phyloP scores from a whole-genome alignment of 2,888 invertebrate species.

The Agrilus cyanescens region DNA sequence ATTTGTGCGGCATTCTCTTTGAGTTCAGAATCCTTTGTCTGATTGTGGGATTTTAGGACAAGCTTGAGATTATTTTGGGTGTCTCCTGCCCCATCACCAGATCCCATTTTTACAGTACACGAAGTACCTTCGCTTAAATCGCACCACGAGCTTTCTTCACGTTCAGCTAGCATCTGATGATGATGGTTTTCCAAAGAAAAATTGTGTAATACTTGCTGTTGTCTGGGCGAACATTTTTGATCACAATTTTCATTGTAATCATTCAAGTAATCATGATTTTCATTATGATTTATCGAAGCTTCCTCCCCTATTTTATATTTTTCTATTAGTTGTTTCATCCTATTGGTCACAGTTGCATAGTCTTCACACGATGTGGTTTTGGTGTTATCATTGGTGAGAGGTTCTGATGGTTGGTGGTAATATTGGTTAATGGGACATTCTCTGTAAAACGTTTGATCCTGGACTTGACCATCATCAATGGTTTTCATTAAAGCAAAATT shows the following conservation, averaged over 20 bases:
- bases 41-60: neutral
- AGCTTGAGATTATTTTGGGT: conserved; percentile 3
- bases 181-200: neutral
- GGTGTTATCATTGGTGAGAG: no score
- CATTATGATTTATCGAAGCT: neutral
- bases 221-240: neutral
- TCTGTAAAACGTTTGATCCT: no score
- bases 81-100: conserved; percentile 7
- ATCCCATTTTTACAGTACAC: conserved; percentile 2
- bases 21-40: neutral
- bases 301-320: neutral
- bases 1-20: neutral
- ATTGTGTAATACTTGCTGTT: neutral
- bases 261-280: neutral
- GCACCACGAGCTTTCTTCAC: conserved; percentile 16
- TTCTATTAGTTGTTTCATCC: no score
- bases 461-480: no score
- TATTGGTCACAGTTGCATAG: no score
- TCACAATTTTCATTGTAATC: neutral
- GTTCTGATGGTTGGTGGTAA: no score
- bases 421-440: no score
- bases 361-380: no score
- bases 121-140: conserved; percentile 15
- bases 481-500: no score
- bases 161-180: neutral